Percentiles rank a stretch among this genome's conserved stretches.
phyloP scores from a whole-genome alignment of 1,140 invertebrate genomes.

The Lepidurus packardi region DNA sequence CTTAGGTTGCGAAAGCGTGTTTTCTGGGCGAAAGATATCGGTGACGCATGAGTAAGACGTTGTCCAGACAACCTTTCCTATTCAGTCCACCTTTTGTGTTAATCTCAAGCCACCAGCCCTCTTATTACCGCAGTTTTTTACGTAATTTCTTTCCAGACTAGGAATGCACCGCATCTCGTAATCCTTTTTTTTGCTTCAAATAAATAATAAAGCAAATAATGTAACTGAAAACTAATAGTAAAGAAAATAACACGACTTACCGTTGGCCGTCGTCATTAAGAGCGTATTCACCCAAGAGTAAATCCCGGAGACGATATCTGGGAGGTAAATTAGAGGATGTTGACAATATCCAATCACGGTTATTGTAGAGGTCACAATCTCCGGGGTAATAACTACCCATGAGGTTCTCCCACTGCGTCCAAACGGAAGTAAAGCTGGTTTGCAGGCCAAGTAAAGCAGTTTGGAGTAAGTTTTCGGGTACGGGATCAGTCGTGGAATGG shows the following conservation, averaged over 20 bases:
- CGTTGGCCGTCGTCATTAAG: constrained; percentile 70
- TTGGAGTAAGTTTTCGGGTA: neutral
- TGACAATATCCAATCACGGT: neutral
- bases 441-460: neutral
- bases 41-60: neutral
- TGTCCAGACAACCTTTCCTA: neutral
- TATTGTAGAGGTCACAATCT: neutral
- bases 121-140: neutral
- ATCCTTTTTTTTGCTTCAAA: neutral
- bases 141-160: neutral
- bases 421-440: neutral
- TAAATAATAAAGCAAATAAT: too few species aligned
- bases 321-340: constrained; percentile 43
- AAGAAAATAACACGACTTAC: constrained; percentile 46
- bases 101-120: neutral
- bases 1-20: too few species aligned
- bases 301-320: constrained; percentile 66
- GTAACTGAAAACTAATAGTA: neutral
- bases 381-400: neutral
- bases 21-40: neutral
- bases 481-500: neutral
- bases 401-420: neutral
- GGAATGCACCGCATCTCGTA: neutral
- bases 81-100: neutral
- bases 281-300: constrained; percentile 68